Evolutionary conservation across 1,140 invertebrate species (phyloP).

Genomic region (Aphaenogaster rudis): DNA sequence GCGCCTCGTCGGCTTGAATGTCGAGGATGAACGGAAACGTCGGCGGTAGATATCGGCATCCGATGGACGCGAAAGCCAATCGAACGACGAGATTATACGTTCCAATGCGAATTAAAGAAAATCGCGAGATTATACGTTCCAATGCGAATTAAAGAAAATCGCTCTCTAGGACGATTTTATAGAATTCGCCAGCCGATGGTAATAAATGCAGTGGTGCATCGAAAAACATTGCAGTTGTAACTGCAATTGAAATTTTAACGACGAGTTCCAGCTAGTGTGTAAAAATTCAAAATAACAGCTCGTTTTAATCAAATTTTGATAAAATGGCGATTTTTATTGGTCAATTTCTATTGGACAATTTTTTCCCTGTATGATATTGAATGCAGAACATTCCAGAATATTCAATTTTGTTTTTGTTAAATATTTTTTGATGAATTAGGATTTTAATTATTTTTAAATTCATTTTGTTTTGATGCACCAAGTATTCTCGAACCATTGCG

Average conservation of each 20-base stretch:
- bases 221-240: neutral
- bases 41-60: conserved; percentile 39
- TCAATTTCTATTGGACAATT: neutral
- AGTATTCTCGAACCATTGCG: neutral
- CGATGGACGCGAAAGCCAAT: conserved; percentile 34
- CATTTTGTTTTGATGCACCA: neutral
- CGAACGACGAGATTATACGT: conserved; percentile 21
- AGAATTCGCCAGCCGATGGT: neutral
- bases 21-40: conserved; percentile 61
- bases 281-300: neutral
- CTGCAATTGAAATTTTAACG: neutral
- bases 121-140: neutral
- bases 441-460: conserved; percentile 8
- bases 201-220: neutral
- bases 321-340: neutral
- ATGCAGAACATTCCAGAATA: neutral
- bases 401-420: neutral
- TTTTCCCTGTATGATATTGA: neutral
- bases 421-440: neutral
- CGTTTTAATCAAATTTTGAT: neutral
- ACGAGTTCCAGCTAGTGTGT: neutral
- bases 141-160: conserved; percentile 26
- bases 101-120: conserved; percentile 31
- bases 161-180: neutral
- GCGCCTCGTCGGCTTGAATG: conserved; percentile 58